Conservation (phyloP, 2,797 vertebrate species). For the Silurus aristotelis region DNA sequence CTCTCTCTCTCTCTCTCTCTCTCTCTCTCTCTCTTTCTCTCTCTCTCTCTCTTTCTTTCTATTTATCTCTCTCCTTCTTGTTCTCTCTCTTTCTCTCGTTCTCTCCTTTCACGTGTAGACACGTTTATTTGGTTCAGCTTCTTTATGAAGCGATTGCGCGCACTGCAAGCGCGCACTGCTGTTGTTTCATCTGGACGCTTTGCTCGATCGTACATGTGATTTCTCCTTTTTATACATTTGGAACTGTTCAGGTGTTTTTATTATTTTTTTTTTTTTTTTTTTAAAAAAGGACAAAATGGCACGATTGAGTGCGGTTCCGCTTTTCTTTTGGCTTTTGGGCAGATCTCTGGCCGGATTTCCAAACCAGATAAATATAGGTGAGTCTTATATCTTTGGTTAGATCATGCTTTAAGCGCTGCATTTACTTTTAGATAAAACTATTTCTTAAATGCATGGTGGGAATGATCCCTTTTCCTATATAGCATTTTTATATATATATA, state of each 20-base stretch:
- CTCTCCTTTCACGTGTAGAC: background rate
- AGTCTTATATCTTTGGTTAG: conserved; percentile 66
- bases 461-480: background rate
- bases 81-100: background rate
- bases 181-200: conserved; percentile 41
- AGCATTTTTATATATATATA: background rate
- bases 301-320: conserved; percentile 79
- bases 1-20: background rate
- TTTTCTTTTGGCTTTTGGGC: conserved; percentile 87
- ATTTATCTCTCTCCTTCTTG: background rate
- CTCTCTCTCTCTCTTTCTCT: conserved; percentile 39
- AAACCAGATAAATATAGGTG: conserved; percentile 98
- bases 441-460: background rate
- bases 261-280: conserved; percentile 37
- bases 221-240: conserved; percentile 52
- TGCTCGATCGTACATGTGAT: conserved; percentile 71
- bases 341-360: conserved; percentile 89
- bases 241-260: conserved; percentile 73
- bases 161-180: conserved; percentile 27
- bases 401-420: conserved; percentile 18
- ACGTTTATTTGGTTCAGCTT: conserved; percentile 8
- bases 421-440: background rate
- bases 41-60: background rate
- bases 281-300: conserved; percentile 83
- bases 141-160: conserved; percentile 81